Evolutionary conservation across 2,113 vertebrate species (phyloP).

Genomic region (Oenanthe oenanthe): DNA sequence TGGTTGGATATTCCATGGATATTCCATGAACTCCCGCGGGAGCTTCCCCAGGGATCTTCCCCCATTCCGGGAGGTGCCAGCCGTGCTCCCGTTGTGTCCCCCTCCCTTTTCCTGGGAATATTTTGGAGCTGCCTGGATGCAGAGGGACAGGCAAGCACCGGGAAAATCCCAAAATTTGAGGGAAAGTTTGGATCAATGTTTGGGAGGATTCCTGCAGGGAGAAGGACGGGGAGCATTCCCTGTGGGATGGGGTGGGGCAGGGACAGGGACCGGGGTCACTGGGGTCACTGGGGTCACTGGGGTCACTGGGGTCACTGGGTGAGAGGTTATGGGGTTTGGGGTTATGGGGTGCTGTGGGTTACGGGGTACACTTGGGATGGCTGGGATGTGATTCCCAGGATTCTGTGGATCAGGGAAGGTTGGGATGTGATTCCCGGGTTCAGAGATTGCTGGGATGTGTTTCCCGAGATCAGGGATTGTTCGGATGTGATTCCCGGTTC

Average conservation of each 20-base stretch:
- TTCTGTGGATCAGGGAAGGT: no score
- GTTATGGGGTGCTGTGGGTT: no score
- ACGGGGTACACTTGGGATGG: no score
- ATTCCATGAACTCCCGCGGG: not conserved
- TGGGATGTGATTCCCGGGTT: no score
- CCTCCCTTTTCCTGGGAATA: not conserved
- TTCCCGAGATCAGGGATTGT: no score
- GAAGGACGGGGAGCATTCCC: no score
- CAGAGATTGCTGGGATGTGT: not conserved
- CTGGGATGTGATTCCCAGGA: no score
- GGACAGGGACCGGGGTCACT: not conserved
- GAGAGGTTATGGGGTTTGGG: no score
- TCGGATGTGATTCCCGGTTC: not conserved
- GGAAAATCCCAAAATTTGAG: not conserved
- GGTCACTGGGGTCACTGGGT: no score
- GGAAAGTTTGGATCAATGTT: not conserved
- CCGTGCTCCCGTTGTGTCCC: not conserved
- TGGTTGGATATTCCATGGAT: not conserved
- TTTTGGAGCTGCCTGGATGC: not conserved
- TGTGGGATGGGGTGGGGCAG: not conserved
- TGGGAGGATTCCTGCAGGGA: not conserved
- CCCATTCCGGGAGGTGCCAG: not conserved
- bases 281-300: no score
- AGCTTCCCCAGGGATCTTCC: not conserved
- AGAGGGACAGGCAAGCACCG: not conserved